phyloP scores from a whole-genome alignment of 1,140 invertebrate species.

The Ganaspis sp. region DNA sequence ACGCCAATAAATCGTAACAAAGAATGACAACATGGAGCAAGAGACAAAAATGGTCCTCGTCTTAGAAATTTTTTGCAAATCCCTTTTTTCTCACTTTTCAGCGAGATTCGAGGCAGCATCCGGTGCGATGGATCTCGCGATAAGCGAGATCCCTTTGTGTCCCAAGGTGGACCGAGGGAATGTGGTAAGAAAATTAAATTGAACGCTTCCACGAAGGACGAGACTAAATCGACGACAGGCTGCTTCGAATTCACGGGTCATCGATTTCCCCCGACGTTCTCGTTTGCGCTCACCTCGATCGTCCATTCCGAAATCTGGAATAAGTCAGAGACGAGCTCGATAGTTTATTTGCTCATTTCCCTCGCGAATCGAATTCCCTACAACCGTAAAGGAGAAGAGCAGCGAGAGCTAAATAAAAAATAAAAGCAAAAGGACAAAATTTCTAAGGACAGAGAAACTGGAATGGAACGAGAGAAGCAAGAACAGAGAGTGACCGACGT shows the following conservation, averaged over 20 bases:
- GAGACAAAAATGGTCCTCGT: not conserved
- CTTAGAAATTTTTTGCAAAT: not conserved
- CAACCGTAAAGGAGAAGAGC: constrained; percentile 40
- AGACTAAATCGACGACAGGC: constrained; percentile 33
- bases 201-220: constrained; percentile 38
- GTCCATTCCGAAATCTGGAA: constrained; percentile 68
- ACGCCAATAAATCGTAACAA: too few relatives aligned
- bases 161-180: constrained; percentile 16
- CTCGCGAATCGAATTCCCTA: constrained; percentile 50
- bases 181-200: constrained; percentile 40
- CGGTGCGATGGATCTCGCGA: constrained; percentile 26
- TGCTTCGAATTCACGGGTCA: constrained; percentile 43
- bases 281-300: constrained; percentile 41
- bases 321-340: constrained; percentile 60
- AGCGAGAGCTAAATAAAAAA: constrained; percentile 43
- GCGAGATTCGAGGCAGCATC: constrained; percentile 23
- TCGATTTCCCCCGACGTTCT: constrained; percentile 39
- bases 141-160: constrained; percentile 30
- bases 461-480: constrained; percentile 45
- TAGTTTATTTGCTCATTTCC: constrained; percentile 72
- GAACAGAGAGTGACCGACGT: constrained; percentile 62
- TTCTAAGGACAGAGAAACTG: constrained; percentile 39
- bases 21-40: too few relatives aligned
- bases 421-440: constrained; percentile 42
- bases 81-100: constrained; percentile 21